phyloP scores from a whole-genome alignment of 2,888 invertebrate species.

The Yponomeuta evonymella region DNA sequence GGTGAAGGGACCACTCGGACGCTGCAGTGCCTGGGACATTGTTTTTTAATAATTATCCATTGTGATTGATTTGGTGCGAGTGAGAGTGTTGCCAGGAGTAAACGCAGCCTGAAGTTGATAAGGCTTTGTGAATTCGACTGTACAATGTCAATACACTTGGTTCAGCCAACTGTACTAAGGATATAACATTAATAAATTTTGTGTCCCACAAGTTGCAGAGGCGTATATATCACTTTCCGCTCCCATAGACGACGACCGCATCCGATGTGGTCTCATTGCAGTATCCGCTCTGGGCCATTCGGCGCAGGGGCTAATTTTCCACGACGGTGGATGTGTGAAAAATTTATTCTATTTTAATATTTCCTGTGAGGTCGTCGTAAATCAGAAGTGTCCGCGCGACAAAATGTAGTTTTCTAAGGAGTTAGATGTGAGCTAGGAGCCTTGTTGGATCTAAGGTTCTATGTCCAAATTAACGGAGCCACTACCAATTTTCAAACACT shows the following conservation, averaged over 20 bases:
- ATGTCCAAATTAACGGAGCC: too few species aligned
- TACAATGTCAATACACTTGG: too few species aligned
- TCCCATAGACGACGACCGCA: not conserved
- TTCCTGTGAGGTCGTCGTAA: conserved; percentile 15
- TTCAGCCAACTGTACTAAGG: too few species aligned
- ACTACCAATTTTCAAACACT: too few species aligned
- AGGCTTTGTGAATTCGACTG: too few species aligned
- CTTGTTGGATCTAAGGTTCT: not conserved
- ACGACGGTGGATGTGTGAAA: conserved; percentile 9
- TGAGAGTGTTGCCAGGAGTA: too few species aligned
- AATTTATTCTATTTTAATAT: conserved; percentile 17
- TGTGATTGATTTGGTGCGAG: too few species aligned
- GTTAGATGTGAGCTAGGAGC: not conserved
- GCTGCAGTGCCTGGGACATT: too few species aligned
- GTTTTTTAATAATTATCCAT: too few species aligned
- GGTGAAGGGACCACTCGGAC: too few species aligned
- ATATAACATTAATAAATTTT: conserved; percentile 12
- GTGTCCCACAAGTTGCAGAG: conserved; percentile 7
- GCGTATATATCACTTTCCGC: conserved; percentile 14
- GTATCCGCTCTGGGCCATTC: conserved; percentile 8
- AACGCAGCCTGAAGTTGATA: too few species aligned
- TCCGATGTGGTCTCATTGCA: conserved; percentile 8
- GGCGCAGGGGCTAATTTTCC: conserved; percentile 10
- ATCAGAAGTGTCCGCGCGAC: conserved; percentile 12
- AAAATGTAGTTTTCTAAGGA: conserved; percentile 1